Percentiles rank a stretch among this genome's conserved stretches.
phyloP scores from a whole-genome alignment of 2,888 invertebrate species.

The Drosophila niveifrons region DNA sequence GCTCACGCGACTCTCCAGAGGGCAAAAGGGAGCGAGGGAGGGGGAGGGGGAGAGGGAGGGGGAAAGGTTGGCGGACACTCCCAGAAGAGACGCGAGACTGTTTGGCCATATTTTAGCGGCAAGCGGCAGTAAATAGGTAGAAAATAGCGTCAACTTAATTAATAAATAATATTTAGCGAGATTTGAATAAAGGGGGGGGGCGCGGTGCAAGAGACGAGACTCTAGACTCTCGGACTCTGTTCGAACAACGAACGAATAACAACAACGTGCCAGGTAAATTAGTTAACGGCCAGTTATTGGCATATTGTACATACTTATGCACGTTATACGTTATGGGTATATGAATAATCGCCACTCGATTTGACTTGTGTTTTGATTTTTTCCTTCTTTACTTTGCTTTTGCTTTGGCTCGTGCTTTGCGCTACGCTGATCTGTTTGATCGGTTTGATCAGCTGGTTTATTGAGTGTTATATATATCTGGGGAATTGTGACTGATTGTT shows the following conservation, averaged over 20 bases:
- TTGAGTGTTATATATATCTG: constrained; percentile 1
- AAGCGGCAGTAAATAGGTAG: constrained; percentile 47
- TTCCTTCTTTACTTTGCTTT: constrained; percentile 27
- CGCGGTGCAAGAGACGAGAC: constrained; percentile 8
- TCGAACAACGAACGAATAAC: not conserved
- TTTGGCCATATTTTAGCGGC: constrained; percentile 29
- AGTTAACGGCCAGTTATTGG: constrained; percentile 17
- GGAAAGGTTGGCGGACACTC: constrained; percentile 45
- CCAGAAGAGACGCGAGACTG: constrained; percentile 57
- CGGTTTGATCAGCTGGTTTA: constrained; percentile 12
- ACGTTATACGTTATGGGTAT: constrained; percentile 48
- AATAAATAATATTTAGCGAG: constrained; percentile 80
- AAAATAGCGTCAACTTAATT: constrained; percentile 76
- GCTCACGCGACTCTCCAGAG: constrained; percentile 46
- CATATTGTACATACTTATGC: constrained; percentile 18
- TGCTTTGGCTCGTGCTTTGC: constrained; percentile 10
- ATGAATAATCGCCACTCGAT: constrained; percentile 72
- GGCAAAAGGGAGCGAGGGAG: not conserved
- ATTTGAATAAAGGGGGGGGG: constrained; percentile 44
- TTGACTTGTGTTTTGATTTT: constrained; percentile 66
- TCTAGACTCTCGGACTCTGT: not conserved
- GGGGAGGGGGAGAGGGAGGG: not conserved
- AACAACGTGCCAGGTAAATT: constrained; percentile 33
- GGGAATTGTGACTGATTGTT: constrained; percentile 16
- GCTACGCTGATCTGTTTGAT: constrained; percentile 21